These are phyloP conservation scores for Drosophila atripex DNA, from an alignment of 2,888 invertebrate species.

Conservation along the genomic window DNA sequence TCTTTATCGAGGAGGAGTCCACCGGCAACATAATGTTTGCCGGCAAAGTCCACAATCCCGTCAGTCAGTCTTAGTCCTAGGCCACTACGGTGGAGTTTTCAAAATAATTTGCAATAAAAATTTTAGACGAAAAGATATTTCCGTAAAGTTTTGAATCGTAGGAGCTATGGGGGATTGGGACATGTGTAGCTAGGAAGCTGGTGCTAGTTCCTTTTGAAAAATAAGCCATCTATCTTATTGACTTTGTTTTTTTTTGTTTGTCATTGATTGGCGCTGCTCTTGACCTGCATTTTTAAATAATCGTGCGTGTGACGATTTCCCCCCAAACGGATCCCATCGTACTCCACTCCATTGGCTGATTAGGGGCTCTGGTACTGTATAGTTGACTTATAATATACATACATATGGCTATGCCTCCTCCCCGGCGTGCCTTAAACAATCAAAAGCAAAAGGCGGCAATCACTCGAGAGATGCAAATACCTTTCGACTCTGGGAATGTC, in stretches of 20 bases:
- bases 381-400: slow-evolving; percentile 3
- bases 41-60: slow-evolving; percentile 89
- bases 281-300: slow-evolving; percentile 23
- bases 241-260: not conserved
- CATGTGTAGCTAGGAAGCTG: not conserved
- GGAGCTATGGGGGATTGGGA: not conserved
- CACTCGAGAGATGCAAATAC: slow-evolving; percentile 33
- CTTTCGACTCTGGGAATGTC: slow-evolving; percentile 29
- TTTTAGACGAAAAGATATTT: not conserved
- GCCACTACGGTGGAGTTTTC: slow-evolving; percentile 2
- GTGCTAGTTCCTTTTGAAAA: not conserved
- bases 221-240: not conserved
- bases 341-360: slow-evolving; percentile 22
- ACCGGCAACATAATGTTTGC: slow-evolving; percentile 90
- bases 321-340: not conserved
- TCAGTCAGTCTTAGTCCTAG: slow-evolving; percentile 49
- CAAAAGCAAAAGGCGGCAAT: slow-evolving; percentile 3
- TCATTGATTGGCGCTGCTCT: slow-evolving; percentile 15
- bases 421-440: not conserved
- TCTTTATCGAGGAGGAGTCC: slow-evolving; percentile 91
- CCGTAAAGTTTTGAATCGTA: not conserved
- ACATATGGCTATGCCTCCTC: not conserved
- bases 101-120: slow-evolving; percentile 34
- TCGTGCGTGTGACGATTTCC: slow-evolving; percentile 21
- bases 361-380: not conserved